phyloP scores from a whole-genome alignment of 2,797 vertebrate species.

The Rallus crepitans region DNA sequence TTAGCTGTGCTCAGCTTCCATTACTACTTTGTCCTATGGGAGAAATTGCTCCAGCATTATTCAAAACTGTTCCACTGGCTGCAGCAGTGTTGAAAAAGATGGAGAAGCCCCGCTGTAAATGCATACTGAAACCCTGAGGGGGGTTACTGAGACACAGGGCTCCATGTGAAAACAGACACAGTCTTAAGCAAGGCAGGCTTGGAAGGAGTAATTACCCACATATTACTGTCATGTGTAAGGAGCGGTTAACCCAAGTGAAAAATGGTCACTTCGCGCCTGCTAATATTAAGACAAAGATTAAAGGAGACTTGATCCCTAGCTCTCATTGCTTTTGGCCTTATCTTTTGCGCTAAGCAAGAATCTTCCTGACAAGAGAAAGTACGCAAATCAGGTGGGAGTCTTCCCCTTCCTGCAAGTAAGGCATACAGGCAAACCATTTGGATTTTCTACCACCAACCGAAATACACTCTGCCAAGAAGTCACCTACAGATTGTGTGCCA shows the following conservation, averaged over 20 bases:
- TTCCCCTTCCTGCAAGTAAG: background rate
- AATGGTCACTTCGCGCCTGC: background rate
- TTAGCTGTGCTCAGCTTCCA: background rate
- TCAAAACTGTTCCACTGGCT: background rate
- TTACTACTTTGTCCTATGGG: background rate
- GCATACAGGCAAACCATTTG: fast-evolving
- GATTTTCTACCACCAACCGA: background rate
- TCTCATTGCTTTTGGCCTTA: background rate
- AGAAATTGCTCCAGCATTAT: background rate
- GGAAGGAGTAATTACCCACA: background rate
- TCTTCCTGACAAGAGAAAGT: background rate
- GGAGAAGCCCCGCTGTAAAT: background rate
- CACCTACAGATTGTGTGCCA: background rate
- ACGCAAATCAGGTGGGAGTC: background rate
- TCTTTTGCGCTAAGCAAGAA: background rate
- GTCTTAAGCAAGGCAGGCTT: background rate
- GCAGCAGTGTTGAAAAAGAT: background rate
- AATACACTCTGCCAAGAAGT: background rate
- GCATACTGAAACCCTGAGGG: background rate
- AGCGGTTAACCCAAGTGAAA: background rate
- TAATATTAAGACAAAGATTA: background rate
- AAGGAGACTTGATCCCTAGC: background rate
- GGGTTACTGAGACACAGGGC: background rate
- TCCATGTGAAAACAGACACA: background rate
- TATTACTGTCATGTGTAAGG: background rate